Conservation (phyloP, 2,797 vertebrate species). For the Channa striata region DNA sequence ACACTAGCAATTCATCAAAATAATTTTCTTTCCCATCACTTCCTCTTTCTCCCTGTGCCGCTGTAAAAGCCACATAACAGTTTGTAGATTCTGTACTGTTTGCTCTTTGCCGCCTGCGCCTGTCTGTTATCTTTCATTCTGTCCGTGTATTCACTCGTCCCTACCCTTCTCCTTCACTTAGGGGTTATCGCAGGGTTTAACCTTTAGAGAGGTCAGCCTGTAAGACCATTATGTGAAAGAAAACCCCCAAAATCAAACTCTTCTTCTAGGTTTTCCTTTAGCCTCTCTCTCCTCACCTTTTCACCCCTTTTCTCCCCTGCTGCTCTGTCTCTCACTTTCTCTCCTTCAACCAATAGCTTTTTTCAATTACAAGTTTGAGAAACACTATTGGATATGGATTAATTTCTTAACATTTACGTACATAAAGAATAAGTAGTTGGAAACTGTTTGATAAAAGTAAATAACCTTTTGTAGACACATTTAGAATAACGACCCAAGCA, state of each 20-base stretch:
- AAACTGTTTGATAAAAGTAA: too few species aligned
- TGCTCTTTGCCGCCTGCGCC: not conserved
- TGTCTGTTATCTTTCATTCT: not conserved
- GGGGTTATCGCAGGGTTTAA: constrained; percentile 12
- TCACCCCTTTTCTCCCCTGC: not conserved
- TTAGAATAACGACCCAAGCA: too few species aligned
- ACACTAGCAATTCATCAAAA: constrained; percentile 49
- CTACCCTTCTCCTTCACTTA: not conserved
- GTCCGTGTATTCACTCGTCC: constrained; percentile 6
- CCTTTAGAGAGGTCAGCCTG: constrained; percentile 2
- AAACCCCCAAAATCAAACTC: not conserved
- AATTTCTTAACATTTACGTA: too few species aligned
- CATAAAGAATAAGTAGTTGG: too few species aligned
- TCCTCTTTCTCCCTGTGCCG: not conserved
- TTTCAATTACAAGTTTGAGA: not conserved
- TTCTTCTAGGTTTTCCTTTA: not conserved
- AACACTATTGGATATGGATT: not conserved
- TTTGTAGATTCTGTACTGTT: not conserved
- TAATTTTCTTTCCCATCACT: not conserved
- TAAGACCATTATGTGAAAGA: constrained; percentile 4
- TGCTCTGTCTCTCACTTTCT: not conserved
- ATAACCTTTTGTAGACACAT: too few species aligned
- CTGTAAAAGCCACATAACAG: constrained; percentile 1
- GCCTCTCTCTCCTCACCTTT: not conserved
- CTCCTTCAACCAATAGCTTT: not conserved